Evolutionary conservation across 2,797 vertebrate genomes (phyloP).

Genomic region (Esox masquinongy): DNA sequence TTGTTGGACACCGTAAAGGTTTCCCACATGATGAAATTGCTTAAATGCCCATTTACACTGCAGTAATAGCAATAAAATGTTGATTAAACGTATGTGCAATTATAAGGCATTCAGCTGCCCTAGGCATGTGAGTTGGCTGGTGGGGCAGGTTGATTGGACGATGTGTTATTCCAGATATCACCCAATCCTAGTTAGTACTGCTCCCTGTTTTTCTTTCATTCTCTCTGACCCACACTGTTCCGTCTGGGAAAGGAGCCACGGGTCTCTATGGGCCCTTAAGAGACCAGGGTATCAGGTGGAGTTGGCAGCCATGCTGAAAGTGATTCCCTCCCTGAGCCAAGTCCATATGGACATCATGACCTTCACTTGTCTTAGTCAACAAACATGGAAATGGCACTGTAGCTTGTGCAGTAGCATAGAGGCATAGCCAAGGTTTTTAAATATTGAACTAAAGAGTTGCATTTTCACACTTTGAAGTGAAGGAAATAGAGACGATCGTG

Average conservation of each 20-base stretch:
- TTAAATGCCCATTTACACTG: no score
- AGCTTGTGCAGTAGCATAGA: constrained; percentile 8
- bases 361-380: constrained; percentile 36
- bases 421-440: not conserved
- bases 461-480: constrained; percentile 9
- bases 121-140: no score
- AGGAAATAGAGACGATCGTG: not conserved
- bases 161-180: no score
- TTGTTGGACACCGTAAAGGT: no score
- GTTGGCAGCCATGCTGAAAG: constrained; percentile 7
- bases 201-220: constrained; percentile 22
- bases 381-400: constrained; percentile 17
- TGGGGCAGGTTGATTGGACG: no score
- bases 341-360: constrained; percentile 32
- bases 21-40: no score
- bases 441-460: constrained; percentile 21
- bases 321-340: constrained; percentile 14
- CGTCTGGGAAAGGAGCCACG: constrained; percentile 5
- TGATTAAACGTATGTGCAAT: not conserved
- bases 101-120: no score
- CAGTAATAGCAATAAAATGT: not conserved
- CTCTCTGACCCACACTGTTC: constrained; percentile 19
- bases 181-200: not conserved
- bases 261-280: constrained; percentile 1
- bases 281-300: constrained; percentile 12